Conservation (phyloP, 2,888 invertebrate genomes). For the Coelogynopora nodosa region DNA sequence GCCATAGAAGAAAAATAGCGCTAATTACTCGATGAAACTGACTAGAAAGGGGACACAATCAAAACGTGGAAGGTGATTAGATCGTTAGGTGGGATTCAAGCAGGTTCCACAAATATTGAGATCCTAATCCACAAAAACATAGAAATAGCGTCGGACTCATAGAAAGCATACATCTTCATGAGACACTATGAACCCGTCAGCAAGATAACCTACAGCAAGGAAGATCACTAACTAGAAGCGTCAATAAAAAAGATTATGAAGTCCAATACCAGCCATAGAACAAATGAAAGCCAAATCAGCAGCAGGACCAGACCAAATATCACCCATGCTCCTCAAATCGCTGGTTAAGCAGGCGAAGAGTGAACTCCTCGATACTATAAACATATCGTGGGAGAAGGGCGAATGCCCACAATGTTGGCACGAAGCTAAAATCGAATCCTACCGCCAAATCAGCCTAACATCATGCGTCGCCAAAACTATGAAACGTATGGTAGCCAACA, state of each 20-base stretch:
- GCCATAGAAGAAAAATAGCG: not conserved
- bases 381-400: not conserved
- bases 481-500: slow-evolving; percentile 19
- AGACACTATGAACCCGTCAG: not conserved
- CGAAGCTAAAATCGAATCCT: not conserved
- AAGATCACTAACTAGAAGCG: slow-evolving; percentile 3
- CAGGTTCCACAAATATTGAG: slow-evolving; percentile 23
- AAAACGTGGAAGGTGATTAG: slow-evolving; percentile 7
- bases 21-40: not conserved
- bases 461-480: slow-evolving; percentile 1
- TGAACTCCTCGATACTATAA: not conserved
- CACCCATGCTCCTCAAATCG: slow-evolving; percentile 20
- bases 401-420: not conserved
- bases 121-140: slow-evolving; percentile 14
- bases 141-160: not conserved
- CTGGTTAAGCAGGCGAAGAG: slow-evolving; percentile 13
- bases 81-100: slow-evolving; percentile 20
- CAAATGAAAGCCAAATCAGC: slow-evolving; percentile 13
- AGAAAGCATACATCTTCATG: slow-evolving; percentile 17
- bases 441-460: not conserved
- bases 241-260: not conserved
- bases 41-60: slow-evolving; percentile 18
- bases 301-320: slow-evolving; percentile 13
- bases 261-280: slow-evolving; percentile 20
- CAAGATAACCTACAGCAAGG: slow-evolving; percentile 19